phyloP scores from a whole-genome alignment of 64 coral and sea anemone species.

The Actinia equina region DNA sequence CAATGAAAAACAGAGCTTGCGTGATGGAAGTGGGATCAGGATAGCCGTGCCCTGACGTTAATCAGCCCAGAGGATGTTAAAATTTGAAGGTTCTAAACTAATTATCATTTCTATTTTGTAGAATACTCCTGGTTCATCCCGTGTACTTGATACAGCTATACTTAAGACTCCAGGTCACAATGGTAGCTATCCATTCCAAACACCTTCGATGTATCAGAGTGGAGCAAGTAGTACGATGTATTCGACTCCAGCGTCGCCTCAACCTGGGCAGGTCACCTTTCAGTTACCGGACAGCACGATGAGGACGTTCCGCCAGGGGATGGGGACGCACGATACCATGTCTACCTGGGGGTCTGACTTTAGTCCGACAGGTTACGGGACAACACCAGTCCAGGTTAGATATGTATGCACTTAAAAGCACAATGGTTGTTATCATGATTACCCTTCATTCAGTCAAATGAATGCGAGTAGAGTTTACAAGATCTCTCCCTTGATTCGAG shows the following conservation, averaged over 20 bases:
- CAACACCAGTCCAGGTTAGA: constrained; percentile 17
- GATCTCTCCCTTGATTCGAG: too few species aligned
- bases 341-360: constrained; percentile 98
- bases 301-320: constrained; percentile 57
- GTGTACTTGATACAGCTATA: constrained; percentile 54
- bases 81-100: neutral
- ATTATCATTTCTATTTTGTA: constrained; percentile 2
- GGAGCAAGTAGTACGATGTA: neutral
- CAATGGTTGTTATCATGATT: too few species aligned
- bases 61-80: too few species aligned
- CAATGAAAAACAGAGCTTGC: too few species aligned
- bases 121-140: constrained; percentile 57
- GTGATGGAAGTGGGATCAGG: too few species aligned
- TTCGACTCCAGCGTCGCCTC: constrained; percentile 7
- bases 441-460: too few species aligned
- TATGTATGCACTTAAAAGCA: too few species aligned
- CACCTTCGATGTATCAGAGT: constrained; percentile 36
- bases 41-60: too few species aligned
- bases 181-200: constrained; percentile 50
- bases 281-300: constrained; percentile 53
- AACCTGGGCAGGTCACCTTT: constrained; percentile 30
- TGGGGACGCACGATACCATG: constrained; percentile 60
- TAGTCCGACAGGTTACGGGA: constrained; percentile 35
- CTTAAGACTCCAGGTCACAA: constrained; percentile 58
- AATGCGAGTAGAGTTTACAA: too few species aligned